phyloP scores from a whole-genome alignment of 2,797 vertebrate genomes.

The Lutjanus argentimaculatus region DNA sequence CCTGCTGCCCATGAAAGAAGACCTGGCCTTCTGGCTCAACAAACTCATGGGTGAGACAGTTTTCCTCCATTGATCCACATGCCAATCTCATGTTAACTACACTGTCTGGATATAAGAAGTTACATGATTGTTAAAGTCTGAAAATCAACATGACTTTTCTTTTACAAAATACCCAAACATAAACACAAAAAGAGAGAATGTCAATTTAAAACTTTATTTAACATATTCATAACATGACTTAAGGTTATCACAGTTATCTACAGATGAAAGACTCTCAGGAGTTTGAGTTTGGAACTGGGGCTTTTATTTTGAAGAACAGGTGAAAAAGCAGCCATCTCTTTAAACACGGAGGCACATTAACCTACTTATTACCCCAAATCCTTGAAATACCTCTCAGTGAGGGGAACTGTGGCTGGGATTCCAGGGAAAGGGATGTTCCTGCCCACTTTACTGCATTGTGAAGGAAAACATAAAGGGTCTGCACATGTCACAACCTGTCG shows the following conservation, averaged over 20 bases:
- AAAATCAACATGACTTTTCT: not conserved
- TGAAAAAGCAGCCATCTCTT: conserved; percentile 19
- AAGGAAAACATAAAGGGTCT: conserved; percentile 48
- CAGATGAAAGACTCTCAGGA: not conserved
- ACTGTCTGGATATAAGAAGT: not conserved
- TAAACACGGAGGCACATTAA: conserved; percentile 39
- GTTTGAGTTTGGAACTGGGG: not conserved
- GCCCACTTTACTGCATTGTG: conserved; percentile 36
- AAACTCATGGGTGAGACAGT: conserved; percentile 91
- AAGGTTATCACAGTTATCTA: not conserved
- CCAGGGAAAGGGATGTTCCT: conserved; percentile 38
- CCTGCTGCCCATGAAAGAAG: conserved; percentile 96
- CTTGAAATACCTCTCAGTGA: conserved; percentile 49
- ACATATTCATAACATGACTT: not conserved
- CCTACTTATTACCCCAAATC: conserved; percentile 63
- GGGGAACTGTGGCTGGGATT: conserved; percentile 23
- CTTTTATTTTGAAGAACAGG: conserved; percentile 34
- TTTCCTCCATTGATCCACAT: not conserved
- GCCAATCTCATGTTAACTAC: not conserved
- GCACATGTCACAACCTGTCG: conserved; percentile 63
- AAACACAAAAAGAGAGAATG: not conserved
- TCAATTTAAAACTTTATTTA: not conserved
- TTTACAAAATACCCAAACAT: not conserved
- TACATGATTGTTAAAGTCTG: not conserved
- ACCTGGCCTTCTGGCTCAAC: conserved; percentile 95